These are phyloP conservation scores for Chloroclysta siterata DNA, from an alignment of 2,888 invertebrate genomes.

Conservation along the genomic window DNA sequence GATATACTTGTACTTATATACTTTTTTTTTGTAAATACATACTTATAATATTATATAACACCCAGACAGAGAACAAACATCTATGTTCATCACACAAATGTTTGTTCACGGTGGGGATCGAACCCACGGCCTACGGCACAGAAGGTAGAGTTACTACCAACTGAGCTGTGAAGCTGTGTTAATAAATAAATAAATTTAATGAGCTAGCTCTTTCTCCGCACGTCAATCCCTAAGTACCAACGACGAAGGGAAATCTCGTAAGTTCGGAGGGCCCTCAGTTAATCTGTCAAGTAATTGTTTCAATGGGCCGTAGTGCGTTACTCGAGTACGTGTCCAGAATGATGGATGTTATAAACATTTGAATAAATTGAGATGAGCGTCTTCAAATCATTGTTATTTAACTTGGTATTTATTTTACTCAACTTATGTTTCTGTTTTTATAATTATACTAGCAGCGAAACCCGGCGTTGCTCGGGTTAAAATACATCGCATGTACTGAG, in stretches of 20 bases:
- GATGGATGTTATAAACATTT: constrained; percentile 28
- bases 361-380: constrained; percentile 19
- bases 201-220: constrained; percentile 7
- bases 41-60: too few species aligned
- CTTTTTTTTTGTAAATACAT: too few species aligned
- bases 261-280: constrained; percentile 49
- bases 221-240: constrained; percentile 10
- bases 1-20: too few species aligned
- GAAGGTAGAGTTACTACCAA: too few species aligned
- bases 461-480: too few species aligned
- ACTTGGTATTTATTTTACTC: background rate
- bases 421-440: background rate
- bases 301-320: constrained; percentile 28
- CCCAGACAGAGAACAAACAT: too few species aligned
- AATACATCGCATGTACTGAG: too few species aligned
- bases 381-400: background rate
- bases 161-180: too few species aligned
- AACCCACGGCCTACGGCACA: too few species aligned
- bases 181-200: background rate
- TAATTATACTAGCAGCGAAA: too few species aligned
- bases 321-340: constrained; percentile 22
- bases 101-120: too few species aligned
- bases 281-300: constrained; percentile 57
- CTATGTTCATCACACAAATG: too few species aligned
- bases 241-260: constrained; percentile 48